phyloP scores from a whole-genome alignment of 2,797 vertebrate genomes.

The Coregonus suidteri region DNA sequence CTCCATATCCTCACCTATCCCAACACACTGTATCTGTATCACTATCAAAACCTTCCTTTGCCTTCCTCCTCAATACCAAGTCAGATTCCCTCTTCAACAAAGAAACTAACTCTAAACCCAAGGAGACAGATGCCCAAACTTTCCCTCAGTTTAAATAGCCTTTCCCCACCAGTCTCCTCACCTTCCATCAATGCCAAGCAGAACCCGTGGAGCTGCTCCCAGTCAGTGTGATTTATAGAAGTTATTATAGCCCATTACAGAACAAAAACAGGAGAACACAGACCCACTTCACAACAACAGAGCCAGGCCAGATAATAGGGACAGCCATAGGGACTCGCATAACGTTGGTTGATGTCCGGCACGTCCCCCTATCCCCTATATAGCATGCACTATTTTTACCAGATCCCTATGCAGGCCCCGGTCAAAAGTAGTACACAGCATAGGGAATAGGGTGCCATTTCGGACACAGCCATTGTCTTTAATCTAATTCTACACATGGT shows the following conservation, averaged over 20 bases:
- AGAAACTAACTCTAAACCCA: constrained; percentile 56
- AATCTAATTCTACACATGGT: constrained; percentile 83
- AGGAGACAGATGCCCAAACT: constrained; percentile 70
- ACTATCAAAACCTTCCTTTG: constrained; percentile 67
- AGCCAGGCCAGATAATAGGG: constrained; percentile 61
- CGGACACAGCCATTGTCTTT: constrained; percentile 63
- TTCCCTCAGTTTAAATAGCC: constrained; percentile 61
- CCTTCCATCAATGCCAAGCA: constrained; percentile 76
- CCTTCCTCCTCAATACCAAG: constrained; percentile 68
- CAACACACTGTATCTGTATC: constrained; percentile 68
- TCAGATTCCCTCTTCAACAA: constrained; percentile 63
- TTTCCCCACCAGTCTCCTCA: constrained; percentile 38
- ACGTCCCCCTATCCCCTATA: constrained; percentile 60
- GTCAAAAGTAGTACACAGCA: neutral
- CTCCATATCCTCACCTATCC: neutral
- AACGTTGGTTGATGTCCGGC: constrained; percentile 70
- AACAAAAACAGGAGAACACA: constrained; percentile 72
- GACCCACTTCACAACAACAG: constrained; percentile 71
- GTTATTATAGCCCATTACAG: constrained; percentile 79
- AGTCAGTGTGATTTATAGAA: constrained; percentile 79
- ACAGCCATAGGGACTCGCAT: constrained; percentile 53
- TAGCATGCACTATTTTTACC: constrained; percentile 64
- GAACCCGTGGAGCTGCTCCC: constrained; percentile 65
- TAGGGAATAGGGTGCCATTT: neutral
- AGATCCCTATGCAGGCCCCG: neutral